These are phyloP conservation scores for Phorcus lineatus DNA, from an alignment of 2,888 invertebrate genomes.

Conservation along the genomic window DNA sequence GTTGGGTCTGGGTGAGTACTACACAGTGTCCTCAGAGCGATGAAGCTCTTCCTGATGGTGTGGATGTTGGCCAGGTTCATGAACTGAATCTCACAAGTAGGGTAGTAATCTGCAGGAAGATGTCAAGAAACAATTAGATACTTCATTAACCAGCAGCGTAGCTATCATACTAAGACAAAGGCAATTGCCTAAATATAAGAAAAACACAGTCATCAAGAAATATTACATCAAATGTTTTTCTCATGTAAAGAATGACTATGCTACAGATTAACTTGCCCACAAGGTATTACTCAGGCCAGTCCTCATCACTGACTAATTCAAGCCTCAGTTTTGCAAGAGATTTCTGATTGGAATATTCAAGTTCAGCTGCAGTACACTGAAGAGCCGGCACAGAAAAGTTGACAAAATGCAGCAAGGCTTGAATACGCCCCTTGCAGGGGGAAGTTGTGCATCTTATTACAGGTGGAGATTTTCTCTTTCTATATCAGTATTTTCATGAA, in stretches of 20 bases:
- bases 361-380: no score
- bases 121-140: not conserved
- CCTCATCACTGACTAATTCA: no score
- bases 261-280: no score
- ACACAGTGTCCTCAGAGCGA: conserved; percentile 83
- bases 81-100: conserved; percentile 94
- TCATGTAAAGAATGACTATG: not conserved
- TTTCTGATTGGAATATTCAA: no score
- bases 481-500: no score
- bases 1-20: conserved; percentile 68
- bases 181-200: not conserved
- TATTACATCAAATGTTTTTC: not conserved
- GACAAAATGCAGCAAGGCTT: no score
- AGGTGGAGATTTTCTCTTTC: no score
- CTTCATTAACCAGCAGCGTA: not conserved
- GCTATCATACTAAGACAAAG: not conserved
- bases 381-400: no score
- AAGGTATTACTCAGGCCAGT: no score
- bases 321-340: no score
- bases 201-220: not conserved
- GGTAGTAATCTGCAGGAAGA: conserved; percentile 87
- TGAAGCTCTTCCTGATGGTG: conserved; percentile 93
- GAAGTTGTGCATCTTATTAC: no score
- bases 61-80: conserved; percentile 99
- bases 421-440: no score